These are phyloP conservation scores for Aleiodes sp. DNA, from an alignment of 1,140 invertebrate species.

Conservation along the genomic window DNA sequence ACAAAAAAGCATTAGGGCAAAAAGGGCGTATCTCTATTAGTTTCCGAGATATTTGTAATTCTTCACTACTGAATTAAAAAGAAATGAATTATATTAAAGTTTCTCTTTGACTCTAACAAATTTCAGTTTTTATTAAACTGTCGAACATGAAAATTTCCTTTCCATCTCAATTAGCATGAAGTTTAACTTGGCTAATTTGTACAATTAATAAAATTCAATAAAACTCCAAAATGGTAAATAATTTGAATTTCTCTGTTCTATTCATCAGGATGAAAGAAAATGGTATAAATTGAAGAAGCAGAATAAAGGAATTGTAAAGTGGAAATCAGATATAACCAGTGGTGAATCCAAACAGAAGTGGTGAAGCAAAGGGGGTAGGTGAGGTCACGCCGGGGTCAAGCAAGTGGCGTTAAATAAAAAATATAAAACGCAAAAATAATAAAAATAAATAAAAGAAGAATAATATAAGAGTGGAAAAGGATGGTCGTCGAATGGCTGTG, in stretches of 20 bases:
- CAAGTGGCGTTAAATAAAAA: conserved; percentile 15
- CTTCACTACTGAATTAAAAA: too few relatives aligned
- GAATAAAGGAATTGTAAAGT: not conserved
- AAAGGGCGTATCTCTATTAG: too few relatives aligned
- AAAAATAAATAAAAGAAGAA: conserved; percentile 2
- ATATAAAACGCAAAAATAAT: not conserved
- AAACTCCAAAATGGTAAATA: conserved; percentile 1
- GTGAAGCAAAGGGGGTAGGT: conserved; percentile 5
- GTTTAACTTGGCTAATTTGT: not conserved
- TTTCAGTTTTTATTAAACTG: too few relatives aligned
- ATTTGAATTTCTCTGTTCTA: not conserved
- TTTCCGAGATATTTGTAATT: too few relatives aligned
- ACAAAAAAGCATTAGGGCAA: too few relatives aligned
- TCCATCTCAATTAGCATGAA: not conserved
- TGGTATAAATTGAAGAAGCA: conserved; percentile 1
- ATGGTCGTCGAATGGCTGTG: conserved; percentile 66
- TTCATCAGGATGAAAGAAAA: conserved; percentile 3
- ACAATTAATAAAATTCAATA: not conserved
- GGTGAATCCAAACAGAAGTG: conserved; percentile 1
- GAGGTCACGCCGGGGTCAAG: not conserved
- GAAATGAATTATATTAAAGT: too few relatives aligned
- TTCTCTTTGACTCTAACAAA: too few relatives aligned
- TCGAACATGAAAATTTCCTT: not conserved
- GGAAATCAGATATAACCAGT: not conserved
- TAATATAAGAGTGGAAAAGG: conserved; percentile 35